A percentile compares a stretch with the other conserved stretches of the same genome.
Conservation (phyloP, 1,140 invertebrate species). For the Cephus cinctus region DNA sequence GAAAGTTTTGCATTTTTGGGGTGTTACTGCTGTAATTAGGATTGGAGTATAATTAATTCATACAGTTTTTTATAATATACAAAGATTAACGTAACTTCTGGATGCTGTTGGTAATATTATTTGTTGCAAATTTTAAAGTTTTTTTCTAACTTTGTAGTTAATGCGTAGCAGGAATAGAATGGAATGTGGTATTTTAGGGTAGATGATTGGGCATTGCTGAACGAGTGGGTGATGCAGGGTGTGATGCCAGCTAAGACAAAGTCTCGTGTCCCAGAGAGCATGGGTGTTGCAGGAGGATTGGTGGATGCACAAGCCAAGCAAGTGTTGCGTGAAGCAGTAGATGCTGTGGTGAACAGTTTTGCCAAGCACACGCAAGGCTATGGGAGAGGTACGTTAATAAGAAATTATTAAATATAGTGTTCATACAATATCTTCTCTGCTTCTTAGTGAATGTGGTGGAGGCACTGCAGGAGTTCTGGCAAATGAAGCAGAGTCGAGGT, state of each 20-base stretch:
- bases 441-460: constrained; percentile 90
- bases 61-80: no score
- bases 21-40: no score
- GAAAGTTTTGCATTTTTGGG: no score
- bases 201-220: constrained; percentile 33
- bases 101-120: no score
- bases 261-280: constrained; percentile 48
- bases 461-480: constrained; percentile 95
- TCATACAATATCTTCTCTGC: constrained; percentile 30
- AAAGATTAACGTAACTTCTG: no score
- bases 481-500: constrained; percentile 90
- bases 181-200: constrained; percentile 23
- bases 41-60: no score
- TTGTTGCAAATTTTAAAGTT: no score
- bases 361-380: constrained; percentile 77
- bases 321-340: constrained; percentile 73
- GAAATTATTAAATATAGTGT: constrained; percentile 21
- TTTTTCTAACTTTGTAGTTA: no score
- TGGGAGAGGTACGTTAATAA: constrained; percentile 64
- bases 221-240: constrained; percentile 47
- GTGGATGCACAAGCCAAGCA: constrained; percentile 68
- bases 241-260: constrained; percentile 54
- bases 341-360: constrained; percentile 77
- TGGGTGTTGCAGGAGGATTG: constrained; percentile 48
- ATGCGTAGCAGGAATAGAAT: no score